Base-by-base conservation (phyloP, 2,797 vertebrate species). In the Vireo griseus region DNA sequence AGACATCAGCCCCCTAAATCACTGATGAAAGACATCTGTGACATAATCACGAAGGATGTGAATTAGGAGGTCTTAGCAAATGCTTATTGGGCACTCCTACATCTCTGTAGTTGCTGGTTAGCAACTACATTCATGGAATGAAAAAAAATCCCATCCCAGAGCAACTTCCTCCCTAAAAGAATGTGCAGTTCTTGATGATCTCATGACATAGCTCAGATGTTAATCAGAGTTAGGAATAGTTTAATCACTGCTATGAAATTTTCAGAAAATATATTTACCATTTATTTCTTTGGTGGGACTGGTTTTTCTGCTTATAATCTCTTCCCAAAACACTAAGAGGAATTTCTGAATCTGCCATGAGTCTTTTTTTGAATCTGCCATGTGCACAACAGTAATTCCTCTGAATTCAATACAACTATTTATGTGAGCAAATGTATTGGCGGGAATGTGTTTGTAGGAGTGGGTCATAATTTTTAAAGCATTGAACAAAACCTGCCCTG, bases 391-490 rank as follows among this genome's bases (percentile, higher is more conserved):
- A 75, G 28, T n/a, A 90, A 68, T 84, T 50, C 31, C 16, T 52
- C 40, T 73, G 40, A 88, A 84, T 54, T 81, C 69, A 73, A 63
- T n/a, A 69, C 9, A 51, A 13, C 15, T 83, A 58, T 87, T 96
- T 74, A 62, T 50, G 26, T 69, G 65, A 92, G 40, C 54, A 91
- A 92, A 86, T 13, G 39, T 77, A 85, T 48, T 76, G 63, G n/a
- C 48, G 89, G 42, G n/a, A 88, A 82, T 37, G 50, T 44, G 26
- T 79, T 96, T 92, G 63, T 71, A 88, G 22, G 45, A 85, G 10
- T 44, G 28, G 77, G 59, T 72, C 92, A 86, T 88, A 95, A 95
- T 47, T 97, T 94, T 90, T 86, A 86, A 72, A 94, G 48, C 84
- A 69, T 52, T 91, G 77, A 93, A 39, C 47, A 85, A 93, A 94